These are phyloP conservation scores for Potorous gilbertii DNA, from an alignment of 2,797 vertebrate genomes.

Conservation along the genomic window DNA sequence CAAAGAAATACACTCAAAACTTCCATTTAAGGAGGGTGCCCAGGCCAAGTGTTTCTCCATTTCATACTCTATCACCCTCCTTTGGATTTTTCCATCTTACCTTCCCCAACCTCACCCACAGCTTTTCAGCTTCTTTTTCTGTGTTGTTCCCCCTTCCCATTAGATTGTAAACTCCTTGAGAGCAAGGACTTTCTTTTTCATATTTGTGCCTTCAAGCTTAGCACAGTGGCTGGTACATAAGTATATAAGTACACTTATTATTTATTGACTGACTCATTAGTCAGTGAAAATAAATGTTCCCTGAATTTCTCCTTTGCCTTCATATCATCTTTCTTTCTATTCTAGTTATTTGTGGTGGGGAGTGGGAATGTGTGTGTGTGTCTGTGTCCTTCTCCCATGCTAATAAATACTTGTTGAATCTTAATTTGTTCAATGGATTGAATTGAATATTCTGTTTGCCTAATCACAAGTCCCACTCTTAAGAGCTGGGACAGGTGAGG, in stretches of 20 bases:
- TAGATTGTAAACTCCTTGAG: not conserved
- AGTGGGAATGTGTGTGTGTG: not conserved
- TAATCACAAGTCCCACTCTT: constrained; percentile 69
- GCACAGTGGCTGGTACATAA: not conserved
- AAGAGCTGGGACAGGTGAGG: constrained; percentile 35
- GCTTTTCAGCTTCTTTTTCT: not conserved
- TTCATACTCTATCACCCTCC: not conserved
- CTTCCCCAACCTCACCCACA: not conserved
- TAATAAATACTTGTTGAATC: not conserved
- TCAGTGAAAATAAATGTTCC: not conserved
- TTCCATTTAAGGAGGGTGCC: not conserved
- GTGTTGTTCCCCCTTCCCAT: not conserved
- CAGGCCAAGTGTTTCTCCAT: not conserved
- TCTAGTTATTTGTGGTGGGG: not conserved
- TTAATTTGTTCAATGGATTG: not conserved
- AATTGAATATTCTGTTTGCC: constrained; percentile 15
- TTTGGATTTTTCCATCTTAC: not conserved
- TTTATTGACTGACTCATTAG: not conserved
- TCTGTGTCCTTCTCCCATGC: not conserved
- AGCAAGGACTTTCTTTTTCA: not conserved
- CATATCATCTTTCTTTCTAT: not conserved
- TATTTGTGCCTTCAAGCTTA: not conserved
- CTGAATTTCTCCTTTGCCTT: not conserved
- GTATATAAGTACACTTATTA: not conserved
- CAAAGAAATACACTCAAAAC: not conserved